Evolutionary conservation across 2,113 vertebrate genomes (phyloP).

Genomic region (Brienomyrus longianalis): DNA sequence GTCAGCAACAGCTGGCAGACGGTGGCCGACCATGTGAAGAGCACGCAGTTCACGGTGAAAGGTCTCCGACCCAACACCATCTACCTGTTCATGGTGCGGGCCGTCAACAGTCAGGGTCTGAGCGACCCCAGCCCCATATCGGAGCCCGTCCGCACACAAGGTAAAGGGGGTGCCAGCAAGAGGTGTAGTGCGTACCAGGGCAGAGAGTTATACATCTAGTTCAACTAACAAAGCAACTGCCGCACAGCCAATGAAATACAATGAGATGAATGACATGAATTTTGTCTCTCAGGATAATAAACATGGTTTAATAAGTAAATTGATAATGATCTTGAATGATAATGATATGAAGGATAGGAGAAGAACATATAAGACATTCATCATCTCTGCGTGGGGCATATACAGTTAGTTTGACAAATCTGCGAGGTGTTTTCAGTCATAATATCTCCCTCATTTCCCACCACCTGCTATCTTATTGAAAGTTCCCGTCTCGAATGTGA

Average conservation of each 20-base stretch:
- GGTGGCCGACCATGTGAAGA: conserved; percentile 89
- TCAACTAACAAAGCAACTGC: neutral
- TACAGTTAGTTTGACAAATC: neutral
- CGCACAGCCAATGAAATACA: neutral
- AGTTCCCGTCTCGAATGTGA: neutral
- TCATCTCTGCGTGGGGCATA: neutral
- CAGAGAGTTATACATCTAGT: neutral
- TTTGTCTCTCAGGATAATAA: neutral
- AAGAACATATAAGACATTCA: neutral
- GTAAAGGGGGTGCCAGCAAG: conserved; percentile 48
- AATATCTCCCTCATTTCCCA: neutral
- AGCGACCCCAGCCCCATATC: conserved; percentile 97
- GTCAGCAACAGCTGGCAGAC: conserved; percentile 99
- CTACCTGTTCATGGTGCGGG: conserved; percentile 96
- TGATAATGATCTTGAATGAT: neutral
- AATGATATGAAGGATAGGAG: neutral
- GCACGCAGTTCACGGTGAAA: conserved; percentile 77
- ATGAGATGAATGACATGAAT: neutral
- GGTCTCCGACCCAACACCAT: conserved; percentile 93
- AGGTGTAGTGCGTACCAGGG: neutral
- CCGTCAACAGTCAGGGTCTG: conserved; percentile 86
- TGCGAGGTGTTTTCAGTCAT: neutral
- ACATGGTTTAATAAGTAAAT: neutral
- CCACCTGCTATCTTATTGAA: conserved; percentile 6
- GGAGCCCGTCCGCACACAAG: conserved; percentile 94